phyloP scores from a whole-genome alignment of 2,113 vertebrate species.

The Halichoeres trimaculatus region DNA sequence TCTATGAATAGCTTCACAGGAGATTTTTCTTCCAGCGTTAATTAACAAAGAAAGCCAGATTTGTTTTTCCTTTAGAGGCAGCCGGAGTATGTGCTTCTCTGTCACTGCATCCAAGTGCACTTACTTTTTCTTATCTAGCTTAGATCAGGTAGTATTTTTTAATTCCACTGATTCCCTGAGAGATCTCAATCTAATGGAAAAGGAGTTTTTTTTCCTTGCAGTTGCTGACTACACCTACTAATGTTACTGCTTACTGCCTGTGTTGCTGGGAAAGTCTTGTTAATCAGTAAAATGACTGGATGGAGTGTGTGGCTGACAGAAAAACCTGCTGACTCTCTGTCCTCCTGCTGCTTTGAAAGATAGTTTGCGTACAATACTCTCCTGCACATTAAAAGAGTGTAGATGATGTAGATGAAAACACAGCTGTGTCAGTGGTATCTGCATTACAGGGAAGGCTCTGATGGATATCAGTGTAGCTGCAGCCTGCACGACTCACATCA shows the following conservation, averaged over 20 bases:
- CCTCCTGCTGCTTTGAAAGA: background rate
- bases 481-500: background rate
- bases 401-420: background rate
- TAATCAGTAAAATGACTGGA: slow-evolving; percentile 31
- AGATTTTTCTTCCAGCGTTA: slow-evolving; percentile 30
- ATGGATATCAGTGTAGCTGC: background rate
- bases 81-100: slow-evolving; percentile 7
- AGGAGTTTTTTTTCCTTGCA: background rate
- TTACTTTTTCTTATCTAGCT: background rate
- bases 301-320: slow-evolving; percentile 11
- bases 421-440: background rate
- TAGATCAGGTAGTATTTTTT: slow-evolving; percentile 2
- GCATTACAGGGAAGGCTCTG: background rate
- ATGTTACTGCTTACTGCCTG: slow-evolving; percentile 6
- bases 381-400: background rate
- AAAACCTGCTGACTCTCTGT: slow-evolving; percentile 30
- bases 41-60: slow-evolving; percentile 48
- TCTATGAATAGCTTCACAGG: slow-evolving; percentile 63
- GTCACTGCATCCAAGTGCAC: background rate
- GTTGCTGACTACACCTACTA: background rate
- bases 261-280: background rate
- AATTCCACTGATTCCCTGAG: background rate
- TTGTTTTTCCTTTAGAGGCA: slow-evolving; percentile 26
- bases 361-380: background rate
- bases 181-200: background rate